A percentile compares a stretch with the other conserved stretches of the same genome.
Evolutionary conservation across 2,113 vertebrate species (phyloP).

Genomic region (Nansenia antarctica): DNA sequence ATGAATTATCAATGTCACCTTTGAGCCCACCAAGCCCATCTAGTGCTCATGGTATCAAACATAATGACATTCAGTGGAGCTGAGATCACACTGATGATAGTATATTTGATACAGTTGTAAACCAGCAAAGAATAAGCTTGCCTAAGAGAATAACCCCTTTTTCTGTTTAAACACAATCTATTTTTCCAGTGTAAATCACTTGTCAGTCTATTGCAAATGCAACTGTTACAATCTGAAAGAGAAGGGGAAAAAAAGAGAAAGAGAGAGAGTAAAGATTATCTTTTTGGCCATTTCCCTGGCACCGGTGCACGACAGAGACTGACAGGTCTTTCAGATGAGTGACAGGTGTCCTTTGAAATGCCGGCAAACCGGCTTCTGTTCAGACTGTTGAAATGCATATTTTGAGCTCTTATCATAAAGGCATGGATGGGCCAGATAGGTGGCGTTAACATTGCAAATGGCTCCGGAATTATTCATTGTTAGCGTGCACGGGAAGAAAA

Average conservation of each 20-base stretch:
- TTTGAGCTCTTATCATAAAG: slow-evolving; percentile 98
- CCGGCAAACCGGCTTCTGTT: slow-evolving; percentile 92
- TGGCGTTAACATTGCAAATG: slow-evolving; percentile 99
- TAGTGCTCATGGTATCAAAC: slow-evolving; percentile 78
- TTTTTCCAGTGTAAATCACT: slow-evolving; percentile 96
- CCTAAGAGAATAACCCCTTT: slow-evolving; percentile 84
- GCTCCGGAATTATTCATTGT: slow-evolving; percentile 99
- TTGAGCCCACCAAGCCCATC: slow-evolving; percentile 82
- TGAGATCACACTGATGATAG: slow-evolving; percentile 88
- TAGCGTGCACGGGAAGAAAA: slow-evolving; percentile 77
- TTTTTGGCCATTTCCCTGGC: slow-evolving; percentile 91
- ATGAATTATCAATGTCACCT: slow-evolving; percentile 87
- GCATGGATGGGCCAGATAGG: slow-evolving; percentile 99
- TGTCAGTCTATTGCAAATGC: slow-evolving; percentile 91
- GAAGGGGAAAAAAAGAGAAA: slow-evolving; percentile 69
- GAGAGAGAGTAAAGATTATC: slow-evolving; percentile 97
- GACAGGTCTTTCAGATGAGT: slow-evolving; percentile 98
- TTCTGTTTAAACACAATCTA: slow-evolving; percentile 85
- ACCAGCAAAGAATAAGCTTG: slow-evolving; percentile 81
- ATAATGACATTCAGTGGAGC: slow-evolving; percentile 80
- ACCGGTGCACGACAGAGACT: slow-evolving; percentile 86
- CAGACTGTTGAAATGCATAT: slow-evolving; percentile 99
- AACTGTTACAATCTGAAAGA: slow-evolving; percentile 89
- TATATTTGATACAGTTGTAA: slow-evolving; percentile 90
- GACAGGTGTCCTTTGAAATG: slow-evolving; percentile 99